Evolutionary conservation across 2,113 vertebrate species (phyloP), one percentile per base, ranked within the genome.

Genomic region (Epinephelus fuscoguttatus): DNA sequence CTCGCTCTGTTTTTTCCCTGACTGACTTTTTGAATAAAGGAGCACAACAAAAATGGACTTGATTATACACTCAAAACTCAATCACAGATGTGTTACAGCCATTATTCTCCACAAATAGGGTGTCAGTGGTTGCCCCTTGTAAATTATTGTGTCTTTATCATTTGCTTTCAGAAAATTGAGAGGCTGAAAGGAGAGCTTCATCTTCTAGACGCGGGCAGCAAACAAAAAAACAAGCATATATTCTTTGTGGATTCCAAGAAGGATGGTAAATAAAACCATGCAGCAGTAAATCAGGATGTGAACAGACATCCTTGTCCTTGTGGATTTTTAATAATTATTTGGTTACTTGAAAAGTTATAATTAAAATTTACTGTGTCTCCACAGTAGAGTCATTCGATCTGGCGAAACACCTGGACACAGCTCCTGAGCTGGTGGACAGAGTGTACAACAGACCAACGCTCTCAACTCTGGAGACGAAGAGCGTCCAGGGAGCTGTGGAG

Each of bases 101-200:
- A 71, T 37, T 18, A 10, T 9, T 4, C 17, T 55, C 6, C 13
- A 11, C 4, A 45, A 13, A 52, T 11, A n/a, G 21, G 4, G 8
- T 3, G 6, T 57, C 40, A 30, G 3, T 74, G 50, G 3, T 21
- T 23, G 12, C 57, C 13, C 18, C 2, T 4, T 61, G 42, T 74
- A 42, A 57, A 80, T 50, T 18, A 25, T 66, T 47, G 9, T 60
- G 6, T 64, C 1, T 72, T 27, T 11, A 12, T 61, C 4, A 37
- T 37, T 87, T 49, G 21, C 47, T 79, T 75, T 33, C 92, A 99
- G 98, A 99, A 99, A 99, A 99, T 99, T 7, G 98, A 99, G 93
- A 93, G 95, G 75, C 53, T 99, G 85, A 99, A 99, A 89, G 97
- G 95, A 13, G 97, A 97, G 94, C 98, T 99, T 89, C 98, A 99